Evolutionary conservation across 2,113 vertebrate species (phyloP).

Genomic region (Centrocercus urophasianus): DNA sequence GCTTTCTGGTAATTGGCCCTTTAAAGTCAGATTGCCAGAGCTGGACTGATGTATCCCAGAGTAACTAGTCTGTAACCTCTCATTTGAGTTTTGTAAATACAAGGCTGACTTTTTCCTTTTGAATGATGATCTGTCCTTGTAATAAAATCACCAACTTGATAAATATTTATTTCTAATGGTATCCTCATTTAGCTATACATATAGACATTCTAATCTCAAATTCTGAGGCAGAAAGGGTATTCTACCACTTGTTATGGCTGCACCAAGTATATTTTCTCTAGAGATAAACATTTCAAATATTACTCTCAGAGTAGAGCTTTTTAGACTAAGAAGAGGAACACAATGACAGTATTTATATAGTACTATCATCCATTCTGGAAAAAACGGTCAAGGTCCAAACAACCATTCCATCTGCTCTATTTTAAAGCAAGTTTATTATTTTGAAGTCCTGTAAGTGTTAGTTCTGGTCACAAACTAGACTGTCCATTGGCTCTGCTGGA

Average conservation of each 20-base stretch:
- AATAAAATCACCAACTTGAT: neutral
- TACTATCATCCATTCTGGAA: neutral
- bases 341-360: neutral
- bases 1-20: neutral
- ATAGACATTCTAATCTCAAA: conserved; percentile 23
- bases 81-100: neutral
- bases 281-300: conserved; percentile 36
- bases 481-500: conserved; percentile 23
- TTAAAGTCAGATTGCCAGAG: neutral
- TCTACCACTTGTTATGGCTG: conserved; percentile 20
- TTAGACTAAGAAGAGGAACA: neutral
- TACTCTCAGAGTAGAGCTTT: neutral
- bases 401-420: neutral
- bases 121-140: neutral
- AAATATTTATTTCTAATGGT: conserved; percentile 44
- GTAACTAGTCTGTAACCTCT: neutral
- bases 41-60: neutral
- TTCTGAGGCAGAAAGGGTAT: conserved; percentile 15
- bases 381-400: neutral
- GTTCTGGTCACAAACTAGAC: conserved; percentile 12
- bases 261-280: neutral
- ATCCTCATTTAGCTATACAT: conserved; percentile 20
- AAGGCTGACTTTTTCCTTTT: neutral
- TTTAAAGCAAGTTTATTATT: conserved; percentile 30
- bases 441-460: neutral